Base-by-base conservation (phyloP, 1,140 invertebrate species). In the Pogonomyrmex californicus region DNA sequence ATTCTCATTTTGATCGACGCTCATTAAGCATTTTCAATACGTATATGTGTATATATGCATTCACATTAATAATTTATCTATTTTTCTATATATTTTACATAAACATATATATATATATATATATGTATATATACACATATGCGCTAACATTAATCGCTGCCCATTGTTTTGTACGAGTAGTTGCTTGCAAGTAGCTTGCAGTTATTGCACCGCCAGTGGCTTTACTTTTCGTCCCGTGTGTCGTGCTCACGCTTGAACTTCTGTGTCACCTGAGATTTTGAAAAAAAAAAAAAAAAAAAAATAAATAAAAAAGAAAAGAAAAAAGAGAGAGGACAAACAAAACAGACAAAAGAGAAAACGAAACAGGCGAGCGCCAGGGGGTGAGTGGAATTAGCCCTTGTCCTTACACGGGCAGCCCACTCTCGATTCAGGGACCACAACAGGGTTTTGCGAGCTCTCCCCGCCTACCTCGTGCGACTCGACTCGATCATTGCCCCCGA, bases 161-260 rank as follows among this genome's bases (percentile, higher is more conserved):
- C 58, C 86, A 90, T 56, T 60, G 81, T 91, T 82, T 56, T 89
- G 85, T 91, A 81, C 65, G 87, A 87, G 86, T 90, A 91, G 90
- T 89, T 91, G 90, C 90, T 88, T 91, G 90, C 89, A 81, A 87
- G 87, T 91, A 90, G 90, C 82, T 81, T 81, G 47, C 65, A 86
- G 76, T 85, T 81, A 79, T 87, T 90, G 89, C 87, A 86, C 89
- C 87, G 85, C 87, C 79, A 91, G 65, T 85, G 79, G 89, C 87
- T 91, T 91, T 83, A 88, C 66, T 88, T 77, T 75, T 83, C 58
- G 75, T 66, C 71, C 66, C 87, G 81, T 76, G 86, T 76, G 71
- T 78, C 76, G 56, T 88, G 62, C 79, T 88, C 89, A 90, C 83
- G 86, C 90, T 90, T 90, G 51, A 41, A 85, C 70, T 70, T 65